Conservation (phyloP, 2,113 vertebrate species). For the Campylomormyrus tamandua region DNA sequence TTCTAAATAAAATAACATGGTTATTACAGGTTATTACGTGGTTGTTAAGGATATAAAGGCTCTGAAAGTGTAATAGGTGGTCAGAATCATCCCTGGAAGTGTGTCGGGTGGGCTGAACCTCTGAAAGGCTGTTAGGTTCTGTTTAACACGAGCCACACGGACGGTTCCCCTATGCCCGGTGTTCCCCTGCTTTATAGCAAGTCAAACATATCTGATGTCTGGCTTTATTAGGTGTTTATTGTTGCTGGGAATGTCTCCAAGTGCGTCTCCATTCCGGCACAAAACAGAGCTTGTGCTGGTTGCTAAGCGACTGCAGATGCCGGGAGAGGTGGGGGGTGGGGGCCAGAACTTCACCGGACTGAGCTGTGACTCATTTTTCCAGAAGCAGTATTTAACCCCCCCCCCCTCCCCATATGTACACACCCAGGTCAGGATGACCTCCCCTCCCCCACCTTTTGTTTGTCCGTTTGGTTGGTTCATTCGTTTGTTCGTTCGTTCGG, state of each 20-base stretch:
- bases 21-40: not conserved
- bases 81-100: not conserved
- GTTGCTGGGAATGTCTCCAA: not conserved
- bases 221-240: slow-evolving; percentile 8
- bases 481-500: not conserved
- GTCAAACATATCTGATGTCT: not conserved
- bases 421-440: not conserved
- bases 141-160: not conserved
- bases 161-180: not conserved
- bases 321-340: not conserved
- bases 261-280: not conserved
- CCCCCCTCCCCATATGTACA: not conserved
- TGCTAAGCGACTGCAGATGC: slow-evolving; percentile 4
- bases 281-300: not conserved
- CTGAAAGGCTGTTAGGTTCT: not conserved
- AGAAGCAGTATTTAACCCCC: not conserved
- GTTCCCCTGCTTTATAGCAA: not conserved
- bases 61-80: not conserved
- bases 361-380: not conserved
- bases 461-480: not conserved
- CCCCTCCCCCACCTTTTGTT: not conserved
- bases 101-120: not conserved
- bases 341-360: not conserved
- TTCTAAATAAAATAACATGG: not conserved
- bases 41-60: not conserved